Evolutionary conservation across 2,797 vertebrate genomes (phyloP).

Genomic region (Aythya fuligula): DNA sequence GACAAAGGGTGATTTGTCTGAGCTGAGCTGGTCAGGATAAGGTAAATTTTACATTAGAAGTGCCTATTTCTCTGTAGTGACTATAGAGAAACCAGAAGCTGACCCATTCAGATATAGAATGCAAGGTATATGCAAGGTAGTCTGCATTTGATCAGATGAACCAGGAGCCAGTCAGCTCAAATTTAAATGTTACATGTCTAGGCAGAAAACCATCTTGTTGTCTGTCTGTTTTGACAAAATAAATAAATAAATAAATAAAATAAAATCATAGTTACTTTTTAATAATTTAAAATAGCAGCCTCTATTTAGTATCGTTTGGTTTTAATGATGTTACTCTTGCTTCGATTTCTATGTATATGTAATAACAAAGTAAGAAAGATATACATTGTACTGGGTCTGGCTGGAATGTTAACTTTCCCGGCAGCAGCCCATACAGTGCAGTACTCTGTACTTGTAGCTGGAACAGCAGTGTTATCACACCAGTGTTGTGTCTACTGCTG

Average conservation of each 20-base stretch:
- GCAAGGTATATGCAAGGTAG: background rate
- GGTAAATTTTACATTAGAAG: background rate
- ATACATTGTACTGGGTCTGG: rapidly evolving
- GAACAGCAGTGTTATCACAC: no score
- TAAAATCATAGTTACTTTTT: background rate
- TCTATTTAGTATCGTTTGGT: background rate
- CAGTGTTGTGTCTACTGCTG: no score
- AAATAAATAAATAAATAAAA: background rate
- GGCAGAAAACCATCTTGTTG: background rate
- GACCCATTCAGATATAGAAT: background rate
- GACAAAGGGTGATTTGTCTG: rapidly evolving
- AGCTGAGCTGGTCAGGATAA: background rate
- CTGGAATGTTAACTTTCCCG: no score
- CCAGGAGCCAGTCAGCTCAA: background rate
- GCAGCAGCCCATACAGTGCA: no score
- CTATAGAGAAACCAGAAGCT: background rate
- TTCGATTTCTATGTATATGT: background rate
- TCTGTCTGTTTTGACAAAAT: background rate
- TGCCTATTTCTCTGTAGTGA: background rate
- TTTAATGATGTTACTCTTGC: background rate
- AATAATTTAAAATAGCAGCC: background rate
- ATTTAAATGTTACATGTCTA: background rate
- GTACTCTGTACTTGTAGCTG: no score
- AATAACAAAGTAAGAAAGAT: background rate
- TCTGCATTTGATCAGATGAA: background rate